Base-by-base conservation (phyloP, 2,888 invertebrate species). In the Sepiola atlantica region DNA sequence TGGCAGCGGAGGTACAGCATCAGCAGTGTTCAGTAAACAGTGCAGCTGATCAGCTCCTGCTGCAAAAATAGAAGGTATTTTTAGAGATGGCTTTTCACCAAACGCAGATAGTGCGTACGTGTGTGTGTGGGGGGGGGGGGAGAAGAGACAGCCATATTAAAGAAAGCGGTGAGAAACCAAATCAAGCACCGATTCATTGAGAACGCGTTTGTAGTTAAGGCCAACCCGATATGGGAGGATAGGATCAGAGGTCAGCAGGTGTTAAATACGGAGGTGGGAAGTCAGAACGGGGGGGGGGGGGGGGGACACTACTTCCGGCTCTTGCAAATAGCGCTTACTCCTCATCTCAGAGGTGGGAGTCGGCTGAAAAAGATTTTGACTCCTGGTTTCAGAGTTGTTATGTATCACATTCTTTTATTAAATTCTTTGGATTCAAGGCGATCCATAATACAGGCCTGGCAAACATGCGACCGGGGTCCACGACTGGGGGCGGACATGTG, bases 21-120 rank as follows among this genome's bases (percentile, higher is more conserved):
- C 77, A 77, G 77, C 77, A 77, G n/a, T 77, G 77, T 77, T 77
- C 77, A n/a, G 77, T 77, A 77, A 77, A 77, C 77, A 77, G 77
- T 77, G 77, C 77, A 77, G 77, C 77, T n/a, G 77, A 77, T 77
- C 77, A 77, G 12, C n/a, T 77, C n/a, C 14, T 77, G n/a, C n/a
- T 77, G 14, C n/a, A n/a, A 16, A n/a, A 45, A 45, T 45, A 77
- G 77, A n/a, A 77, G n/a, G 77, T 77, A 77, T 77, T 77, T 77
- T 77, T n/a, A n/a, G 77, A 77, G n/a, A 77, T 77, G n/a, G 77
- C 77, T n/a, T 77, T 77, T 77, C 77, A n/a, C 77, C 77, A n/a
- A 77, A 77, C 77, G 28, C n/a, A 16, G 8, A 6, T 77, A 77
- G 61, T 16, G n/a, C n/a, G n/a, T n/a, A n/a, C n/a, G 4, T 45